Percentiles rank a stretch among this genome's conserved stretches.
phyloP scores from a whole-genome alignment of 2,113 vertebrate species.

The Gambusia holbrooki region DNA sequence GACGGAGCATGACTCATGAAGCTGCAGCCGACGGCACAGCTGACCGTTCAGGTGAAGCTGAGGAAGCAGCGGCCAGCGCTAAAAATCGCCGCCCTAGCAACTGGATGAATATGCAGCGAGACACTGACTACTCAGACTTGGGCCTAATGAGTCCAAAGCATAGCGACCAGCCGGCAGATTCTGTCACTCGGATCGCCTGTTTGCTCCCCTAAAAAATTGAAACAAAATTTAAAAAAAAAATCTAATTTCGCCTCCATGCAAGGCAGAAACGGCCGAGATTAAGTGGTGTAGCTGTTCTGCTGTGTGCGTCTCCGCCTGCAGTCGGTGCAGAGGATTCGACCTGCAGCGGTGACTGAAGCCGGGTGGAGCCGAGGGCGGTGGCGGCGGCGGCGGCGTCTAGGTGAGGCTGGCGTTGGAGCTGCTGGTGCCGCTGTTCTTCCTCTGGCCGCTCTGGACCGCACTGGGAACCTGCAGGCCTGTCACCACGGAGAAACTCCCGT shows the following conservation, averaged over 20 bases:
- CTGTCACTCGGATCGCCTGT: constrained; percentile 28
- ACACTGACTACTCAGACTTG: constrained; percentile 35
- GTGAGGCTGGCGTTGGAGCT: constrained; percentile 93
- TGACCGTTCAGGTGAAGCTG: constrained; percentile 43
- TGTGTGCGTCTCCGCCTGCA: constrained; percentile 37
- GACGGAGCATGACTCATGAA: constrained; percentile 43
- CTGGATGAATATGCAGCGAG: constrained; percentile 38
- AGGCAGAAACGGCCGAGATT: constrained; percentile 20
- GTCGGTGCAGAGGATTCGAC: constrained; percentile 35
- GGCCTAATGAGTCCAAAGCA: constrained; percentile 32
- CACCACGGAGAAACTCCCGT: constrained; percentile 91
- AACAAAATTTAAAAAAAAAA: background rate
- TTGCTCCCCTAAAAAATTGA: background rate
- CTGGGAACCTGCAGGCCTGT: constrained; percentile 93
- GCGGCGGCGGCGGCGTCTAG: constrained; percentile 68
- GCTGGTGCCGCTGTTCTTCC: constrained; percentile 91
- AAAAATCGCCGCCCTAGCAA: constrained; percentile 62
- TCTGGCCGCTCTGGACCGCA: constrained; percentile 87
- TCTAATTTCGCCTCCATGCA: constrained; percentile 17
- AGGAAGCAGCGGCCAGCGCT: constrained; percentile 74
- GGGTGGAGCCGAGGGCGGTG: constrained; percentile 2
- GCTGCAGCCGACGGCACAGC: constrained; percentile 47
- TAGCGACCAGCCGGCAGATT: constrained; percentile 35
- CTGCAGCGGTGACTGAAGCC: constrained; percentile 37
- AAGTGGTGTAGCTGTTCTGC: constrained; percentile 46